Evolutionary conservation across 2,888 invertebrate species (phyloP).

Genomic region (Zootermopsis nevadensis): DNA sequence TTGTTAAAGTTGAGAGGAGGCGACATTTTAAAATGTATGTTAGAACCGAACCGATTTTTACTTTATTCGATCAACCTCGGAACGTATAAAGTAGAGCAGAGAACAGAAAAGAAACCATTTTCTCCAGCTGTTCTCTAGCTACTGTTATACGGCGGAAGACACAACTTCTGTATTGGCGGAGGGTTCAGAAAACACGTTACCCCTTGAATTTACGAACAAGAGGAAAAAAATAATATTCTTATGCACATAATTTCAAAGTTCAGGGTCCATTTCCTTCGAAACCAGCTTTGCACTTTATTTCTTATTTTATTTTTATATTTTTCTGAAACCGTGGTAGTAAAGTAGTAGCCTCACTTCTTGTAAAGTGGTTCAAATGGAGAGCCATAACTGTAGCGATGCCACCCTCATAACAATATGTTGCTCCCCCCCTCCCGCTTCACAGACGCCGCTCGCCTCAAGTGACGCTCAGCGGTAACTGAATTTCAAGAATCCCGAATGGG

Average conservation of each 20-base stretch:
- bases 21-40: too few relatives aligned
- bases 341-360: slow-evolving; percentile 2
- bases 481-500: slow-evolving; percentile 2
- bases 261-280: slow-evolving; percentile 30
- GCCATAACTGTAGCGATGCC: slow-evolving; percentile 33
- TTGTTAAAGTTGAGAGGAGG: too few relatives aligned
- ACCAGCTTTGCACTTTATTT: slow-evolving; percentile 30
- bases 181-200: too few relatives aligned
- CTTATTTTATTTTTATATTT: slow-evolving; percentile 35
- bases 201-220: too few relatives aligned
- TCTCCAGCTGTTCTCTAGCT: too few relatives aligned
- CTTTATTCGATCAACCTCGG: too few relatives aligned
- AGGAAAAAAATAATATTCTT: too few relatives aligned
- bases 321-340: slow-evolving; percentile 15
- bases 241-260: slow-evolving; percentile 21
- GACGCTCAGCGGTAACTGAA: slow-evolving; percentile 16
- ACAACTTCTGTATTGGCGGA: too few relatives aligned
- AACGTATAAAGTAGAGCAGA: too few relatives aligned
- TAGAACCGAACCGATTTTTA: too few relatives aligned
- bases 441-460: not conserved
- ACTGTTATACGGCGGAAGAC: too few relatives aligned
- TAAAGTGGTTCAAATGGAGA: slow-evolving; percentile 39
- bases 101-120: too few relatives aligned
- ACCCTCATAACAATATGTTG: slow-evolving; percentile 27
- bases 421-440: not conserved